Evolutionary conservation across 2,113 vertebrate species (phyloP), one percentile per base, ranked within the genome.

Genomic region (Eulemur rufifrons): DNA sequence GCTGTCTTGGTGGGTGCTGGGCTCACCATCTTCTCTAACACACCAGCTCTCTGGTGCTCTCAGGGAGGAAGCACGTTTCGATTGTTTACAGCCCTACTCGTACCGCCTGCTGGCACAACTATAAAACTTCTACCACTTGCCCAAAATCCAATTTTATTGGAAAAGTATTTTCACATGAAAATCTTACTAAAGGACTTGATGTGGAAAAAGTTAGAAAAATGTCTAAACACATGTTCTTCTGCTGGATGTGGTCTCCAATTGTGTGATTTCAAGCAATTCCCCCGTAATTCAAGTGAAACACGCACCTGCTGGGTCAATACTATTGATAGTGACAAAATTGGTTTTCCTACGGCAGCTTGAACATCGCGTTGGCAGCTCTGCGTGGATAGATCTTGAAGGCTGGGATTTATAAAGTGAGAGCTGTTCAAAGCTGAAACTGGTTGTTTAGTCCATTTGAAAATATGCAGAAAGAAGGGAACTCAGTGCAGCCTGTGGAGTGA

Each of bases 91-190:
- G 0, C 42, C 56, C 61, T 52, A 5, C 12, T 34, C 39, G 4
- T 34, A 34, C 5, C 0, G 0, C 59, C 27, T 20, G 4, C 25
- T 23, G 18, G 52, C 69, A 34, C 34, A 32, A 21, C 81, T 66
- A 7, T 50, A 80, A 86, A 95, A 74, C 56, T 39, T 54, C 47
- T 17, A 10, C 45, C 34, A 54, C 12, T 54, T 47, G 8, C 66
- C 9, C 0, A 13, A 5, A 76, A 83, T 77, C 25, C 59, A 54
- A 1, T 32, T 83, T 89, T 80, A 54, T 69, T 52, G 83, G 66
- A 61, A 93, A 89, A 86, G 50, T 64, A 29, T 56, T 92, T 93
- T 87, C 50, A 69, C 21, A 66, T 84, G 80, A 66, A 95, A 77
- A 80, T 80, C 52, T 91, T 42, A 47, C 69, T 64, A 54, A 89